These are phyloP conservation scores for Aphelocoma californica DNA, from an alignment of 2,797 vertebrate species.

Conservation along the genomic window DNA sequence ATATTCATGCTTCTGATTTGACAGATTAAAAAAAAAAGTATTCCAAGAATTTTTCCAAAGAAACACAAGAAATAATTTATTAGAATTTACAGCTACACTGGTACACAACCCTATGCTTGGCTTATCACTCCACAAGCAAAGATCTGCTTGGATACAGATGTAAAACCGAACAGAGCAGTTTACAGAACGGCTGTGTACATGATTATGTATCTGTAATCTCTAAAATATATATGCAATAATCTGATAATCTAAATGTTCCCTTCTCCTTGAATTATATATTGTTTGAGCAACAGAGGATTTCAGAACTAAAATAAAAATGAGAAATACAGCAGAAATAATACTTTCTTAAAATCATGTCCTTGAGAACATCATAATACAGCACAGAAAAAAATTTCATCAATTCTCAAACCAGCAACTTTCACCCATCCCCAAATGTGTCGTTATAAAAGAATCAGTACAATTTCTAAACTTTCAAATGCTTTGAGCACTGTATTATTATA, in stretches of 20 bases:
- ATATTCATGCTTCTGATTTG: neutral
- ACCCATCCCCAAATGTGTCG: neutral
- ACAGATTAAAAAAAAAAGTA: neutral
- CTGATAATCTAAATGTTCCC: neutral
- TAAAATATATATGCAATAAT: neutral
- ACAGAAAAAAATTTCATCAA: neutral
- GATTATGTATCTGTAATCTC: neutral
- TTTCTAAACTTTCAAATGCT: neutral
- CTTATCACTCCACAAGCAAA: neutral
- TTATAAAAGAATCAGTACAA: neutral
- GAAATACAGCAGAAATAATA: neutral
- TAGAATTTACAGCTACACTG: neutral
- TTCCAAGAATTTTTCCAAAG: neutral
- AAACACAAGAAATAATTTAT: neutral
- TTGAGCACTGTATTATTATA: constrained; percentile 3
- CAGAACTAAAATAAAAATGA: neutral
- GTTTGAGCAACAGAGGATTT: neutral
- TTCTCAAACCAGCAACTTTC: neutral
- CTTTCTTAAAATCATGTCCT: neutral
- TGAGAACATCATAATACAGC: neutral
- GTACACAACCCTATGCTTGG: neutral
- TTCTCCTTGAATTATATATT: neutral
- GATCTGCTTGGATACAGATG: neutral
- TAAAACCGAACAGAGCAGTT: neutral
- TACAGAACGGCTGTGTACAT: neutral